Conservation (phyloP, 1,140 invertebrate species). For the Bathynomus jamesi region DNA sequence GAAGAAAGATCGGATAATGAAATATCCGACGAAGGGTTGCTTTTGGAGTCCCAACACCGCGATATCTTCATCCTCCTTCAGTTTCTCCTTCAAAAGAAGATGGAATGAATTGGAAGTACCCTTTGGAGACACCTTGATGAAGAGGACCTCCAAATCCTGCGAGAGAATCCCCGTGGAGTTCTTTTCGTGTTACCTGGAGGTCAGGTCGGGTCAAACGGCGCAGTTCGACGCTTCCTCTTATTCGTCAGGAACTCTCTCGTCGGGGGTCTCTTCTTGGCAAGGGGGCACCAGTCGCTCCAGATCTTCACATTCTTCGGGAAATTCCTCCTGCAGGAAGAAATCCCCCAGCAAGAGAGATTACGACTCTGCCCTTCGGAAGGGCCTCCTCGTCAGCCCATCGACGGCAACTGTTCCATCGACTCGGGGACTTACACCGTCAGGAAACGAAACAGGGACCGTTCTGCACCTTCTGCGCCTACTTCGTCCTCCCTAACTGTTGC, state of each 20-base stretch:
- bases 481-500: background rate
- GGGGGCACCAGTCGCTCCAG: slow-evolving; percentile 17
- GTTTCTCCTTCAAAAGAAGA: slow-evolving; percentile 27
- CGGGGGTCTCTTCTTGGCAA: slow-evolving; percentile 25
- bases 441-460: background rate
- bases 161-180: slow-evolving; percentile 26
- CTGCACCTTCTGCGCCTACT: background rate
- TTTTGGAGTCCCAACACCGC: slow-evolving; percentile 33
- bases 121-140: background rate
- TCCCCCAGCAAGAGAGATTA: no score
- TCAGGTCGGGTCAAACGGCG: slow-evolving; percentile 18
- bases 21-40: background rate
- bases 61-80: slow-evolving; percentile 13
- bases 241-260: slow-evolving; percentile 31
- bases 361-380: no score
- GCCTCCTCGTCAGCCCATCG: no score
- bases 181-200: slow-evolving; percentile 34
- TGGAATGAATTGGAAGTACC: slow-evolving; percentile 24
- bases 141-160: background rate
- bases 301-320: slow-evolving; percentile 30
- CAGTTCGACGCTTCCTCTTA: slow-evolving; percentile 30
- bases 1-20: no score
- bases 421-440: background rate
- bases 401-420: background rate
- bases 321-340: background rate